Evolutionary conservation across 2,797 vertebrate species (phyloP).

Genomic region (Trematomus bernacchii): DNA sequence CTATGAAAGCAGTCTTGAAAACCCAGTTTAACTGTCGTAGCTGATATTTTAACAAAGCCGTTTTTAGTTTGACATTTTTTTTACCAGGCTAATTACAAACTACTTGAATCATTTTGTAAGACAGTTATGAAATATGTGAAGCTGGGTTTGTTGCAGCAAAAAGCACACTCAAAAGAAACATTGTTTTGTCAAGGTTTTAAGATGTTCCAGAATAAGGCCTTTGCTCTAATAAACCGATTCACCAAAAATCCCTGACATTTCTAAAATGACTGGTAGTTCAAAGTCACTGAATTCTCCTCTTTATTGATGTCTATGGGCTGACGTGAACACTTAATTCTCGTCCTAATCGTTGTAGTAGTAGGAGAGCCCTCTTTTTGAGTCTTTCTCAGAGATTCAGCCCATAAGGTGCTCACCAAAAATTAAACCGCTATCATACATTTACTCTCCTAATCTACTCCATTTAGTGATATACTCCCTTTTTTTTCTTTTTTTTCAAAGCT

Average conservation of each 20-base stretch:
- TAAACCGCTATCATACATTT: conserved; percentile 62
- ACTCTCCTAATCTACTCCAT: conserved; percentile 56
- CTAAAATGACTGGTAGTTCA: not conserved
- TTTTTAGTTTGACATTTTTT: not conserved
- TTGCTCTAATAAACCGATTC: not conserved
- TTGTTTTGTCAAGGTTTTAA: not conserved
- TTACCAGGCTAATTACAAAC: not conserved
- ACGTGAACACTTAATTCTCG: conserved; percentile 16
- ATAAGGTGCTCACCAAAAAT: conserved; percentile 56
- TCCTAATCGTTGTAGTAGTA: conserved; percentile 23
- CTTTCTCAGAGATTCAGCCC: conserved; percentile 39
- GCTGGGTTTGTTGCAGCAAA: not conserved
- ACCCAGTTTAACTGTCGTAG: not conserved
- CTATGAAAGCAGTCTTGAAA: conserved; percentile 8
- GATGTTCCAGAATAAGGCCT: not conserved
- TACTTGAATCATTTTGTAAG: not conserved
- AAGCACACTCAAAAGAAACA: not conserved
- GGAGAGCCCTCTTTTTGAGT: conserved; percentile 36
- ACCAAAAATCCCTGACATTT: not conserved
- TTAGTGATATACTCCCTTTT: conserved; percentile 11
- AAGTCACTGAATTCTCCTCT: not conserved
- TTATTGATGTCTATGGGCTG: conserved; percentile 10
- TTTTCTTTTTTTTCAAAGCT: conserved; percentile 49
- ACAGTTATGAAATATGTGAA: not conserved
- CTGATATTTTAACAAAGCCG: not conserved